A percentile compares a stretch with the other conserved stretches of the same genome.
phyloP scores from a whole-genome alignment of 1,140 invertebrate species.

The Hycleus cichorii region DNA sequence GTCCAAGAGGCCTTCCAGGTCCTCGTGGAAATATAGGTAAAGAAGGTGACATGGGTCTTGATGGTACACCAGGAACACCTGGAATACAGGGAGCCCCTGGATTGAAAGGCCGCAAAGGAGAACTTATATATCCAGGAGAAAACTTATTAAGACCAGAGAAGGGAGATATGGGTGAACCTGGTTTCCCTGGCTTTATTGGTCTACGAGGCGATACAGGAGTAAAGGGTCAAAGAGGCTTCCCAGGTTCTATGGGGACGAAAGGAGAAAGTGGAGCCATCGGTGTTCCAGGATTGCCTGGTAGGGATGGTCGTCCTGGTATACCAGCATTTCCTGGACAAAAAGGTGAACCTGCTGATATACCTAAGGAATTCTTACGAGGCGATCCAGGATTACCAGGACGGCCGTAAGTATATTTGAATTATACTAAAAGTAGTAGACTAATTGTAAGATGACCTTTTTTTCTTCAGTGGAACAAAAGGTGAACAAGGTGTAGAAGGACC shows the following conservation, averaged over 20 bases:
- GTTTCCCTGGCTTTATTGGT: slow-evolving; percentile 44
- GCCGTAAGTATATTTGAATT: slow-evolving; percentile 22
- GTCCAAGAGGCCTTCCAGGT: slow-evolving; percentile 47
- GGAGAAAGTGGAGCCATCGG: slow-evolving; percentile 52
- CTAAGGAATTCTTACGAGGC: slow-evolving; percentile 40
- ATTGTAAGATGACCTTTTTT: slow-evolving; percentile 1
- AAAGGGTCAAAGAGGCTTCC: slow-evolving; percentile 41
- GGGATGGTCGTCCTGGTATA: slow-evolving; percentile 48
- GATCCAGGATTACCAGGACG: slow-evolving; percentile 27
- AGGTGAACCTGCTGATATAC: slow-evolving; percentile 43
- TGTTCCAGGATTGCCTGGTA: slow-evolving; percentile 43
- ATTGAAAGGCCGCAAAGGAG: slow-evolving; percentile 33
- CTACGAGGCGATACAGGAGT: slow-evolving; percentile 35
- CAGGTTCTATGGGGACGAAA: slow-evolving; percentile 36
- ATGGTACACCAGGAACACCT: slow-evolving; percentile 44
- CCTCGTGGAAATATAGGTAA: slow-evolving; percentile 56
- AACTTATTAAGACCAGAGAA: not conserved
- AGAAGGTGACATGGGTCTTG: slow-evolving; percentile 42
- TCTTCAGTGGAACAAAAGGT: slow-evolving; percentile 31
- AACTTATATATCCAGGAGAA: slow-evolving; percentile 6
- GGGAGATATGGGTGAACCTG: slow-evolving; percentile 11
- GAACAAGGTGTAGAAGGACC: slow-evolving; percentile 40
- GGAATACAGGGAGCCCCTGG: slow-evolving; percentile 45
- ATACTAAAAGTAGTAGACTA: not conserved
- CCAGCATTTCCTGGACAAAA: slow-evolving; percentile 47